These are phyloP conservation scores for Sepioteuthis lessoniana DNA, from an alignment of 2,888 invertebrate genomes.

Conservation along the genomic window DNA sequence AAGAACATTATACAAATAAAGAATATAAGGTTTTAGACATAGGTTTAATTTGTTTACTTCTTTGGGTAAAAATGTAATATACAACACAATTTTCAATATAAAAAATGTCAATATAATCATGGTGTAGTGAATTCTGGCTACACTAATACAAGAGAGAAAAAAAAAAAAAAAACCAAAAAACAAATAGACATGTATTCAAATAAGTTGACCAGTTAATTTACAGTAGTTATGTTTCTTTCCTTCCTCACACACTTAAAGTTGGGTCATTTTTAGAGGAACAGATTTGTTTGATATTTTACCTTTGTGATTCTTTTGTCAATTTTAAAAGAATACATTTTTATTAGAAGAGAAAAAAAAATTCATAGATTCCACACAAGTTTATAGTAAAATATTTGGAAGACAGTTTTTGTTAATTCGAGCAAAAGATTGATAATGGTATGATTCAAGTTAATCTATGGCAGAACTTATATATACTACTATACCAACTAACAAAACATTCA, in stretches of 20 bases:
- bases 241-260: background rate
- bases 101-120: background rate
- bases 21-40: too few species aligned
- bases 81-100: background rate
- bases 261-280: background rate
- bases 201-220: background rate
- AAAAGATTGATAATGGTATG: background rate
- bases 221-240: background rate
- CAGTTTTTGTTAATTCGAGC: background rate
- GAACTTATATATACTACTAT: background rate
- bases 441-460: background rate
- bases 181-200: background rate
- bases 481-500: too few species aligned
- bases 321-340: background rate
- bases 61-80: background rate
- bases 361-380: background rate
- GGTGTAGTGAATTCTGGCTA: background rate
- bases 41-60: background rate
- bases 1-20: too few species aligned
- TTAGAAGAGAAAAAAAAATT: background rate
- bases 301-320: background rate
- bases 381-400: constrained; percentile 1
- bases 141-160: background rate
- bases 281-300: background rate
- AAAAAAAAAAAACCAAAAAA: background rate